Evolutionary conservation across 2,113 vertebrate species (phyloP).

Genomic region (Tricholaema leucomelas): DNA sequence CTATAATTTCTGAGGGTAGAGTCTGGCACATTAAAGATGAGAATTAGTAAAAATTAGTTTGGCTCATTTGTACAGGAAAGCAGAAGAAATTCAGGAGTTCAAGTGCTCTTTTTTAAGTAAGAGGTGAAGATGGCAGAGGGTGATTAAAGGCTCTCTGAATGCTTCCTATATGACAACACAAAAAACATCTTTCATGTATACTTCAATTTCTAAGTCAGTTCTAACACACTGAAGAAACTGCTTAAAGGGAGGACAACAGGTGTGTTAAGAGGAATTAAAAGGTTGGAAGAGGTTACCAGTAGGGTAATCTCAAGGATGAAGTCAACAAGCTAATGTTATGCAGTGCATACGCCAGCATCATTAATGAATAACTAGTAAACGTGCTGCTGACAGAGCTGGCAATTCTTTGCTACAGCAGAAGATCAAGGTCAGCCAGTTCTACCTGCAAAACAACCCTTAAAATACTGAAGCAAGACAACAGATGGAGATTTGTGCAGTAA

Average conservation of each 20-base stretch:
- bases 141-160: not conserved
- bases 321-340: not conserved
- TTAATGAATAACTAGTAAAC: conserved; percentile 12
- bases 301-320: conserved; percentile 10
- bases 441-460: not conserved
- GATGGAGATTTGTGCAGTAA: not conserved
- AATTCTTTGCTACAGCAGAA: not conserved
- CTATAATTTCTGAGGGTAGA: not conserved
- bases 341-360: not conserved
- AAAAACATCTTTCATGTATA: not conserved
- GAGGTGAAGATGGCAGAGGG: not conserved
- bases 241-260: not conserved
- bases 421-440: conserved; percentile 28
- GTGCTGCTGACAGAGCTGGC: conserved; percentile 1
- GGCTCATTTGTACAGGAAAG: not conserved
- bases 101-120: not conserved
- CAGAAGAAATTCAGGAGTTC: not conserved
- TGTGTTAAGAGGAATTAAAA: not conserved
- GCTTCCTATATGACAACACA: not conserved
- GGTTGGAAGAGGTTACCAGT: not conserved
- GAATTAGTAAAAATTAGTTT: not conserved
- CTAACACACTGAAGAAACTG: not conserved
- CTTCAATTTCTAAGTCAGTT: not conserved
- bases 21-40: not conserved
- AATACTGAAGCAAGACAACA: not conserved